These are phyloP conservation scores for Mus caroli DNA, from an alignment of 2,797 vertebrate genomes.

Conservation along the genomic window DNA sequence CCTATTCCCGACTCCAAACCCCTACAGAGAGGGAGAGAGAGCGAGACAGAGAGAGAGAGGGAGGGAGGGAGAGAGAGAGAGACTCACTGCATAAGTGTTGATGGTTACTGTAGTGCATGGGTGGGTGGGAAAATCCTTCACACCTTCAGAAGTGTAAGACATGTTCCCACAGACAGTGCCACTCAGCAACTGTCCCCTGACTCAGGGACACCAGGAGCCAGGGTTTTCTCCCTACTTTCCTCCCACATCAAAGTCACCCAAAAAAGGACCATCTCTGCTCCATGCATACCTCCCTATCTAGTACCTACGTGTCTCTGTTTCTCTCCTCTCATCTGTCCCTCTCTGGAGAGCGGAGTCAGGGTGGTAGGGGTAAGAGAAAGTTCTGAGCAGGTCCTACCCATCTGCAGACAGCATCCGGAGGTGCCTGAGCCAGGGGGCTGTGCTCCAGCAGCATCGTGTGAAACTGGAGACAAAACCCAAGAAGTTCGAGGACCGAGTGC, in stretches of 20 bases:
- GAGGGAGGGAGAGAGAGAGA: not conserved
- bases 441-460: slow-evolving; percentile 93
- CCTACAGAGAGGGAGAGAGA: no score
- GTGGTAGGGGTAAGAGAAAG: not conserved
- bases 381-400: slow-evolving; percentile 57
- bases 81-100: slow-evolving; percentile 77
- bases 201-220: slow-evolving; percentile 43
- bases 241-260: slow-evolving; percentile 51
- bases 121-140: slow-evolving; percentile 76
- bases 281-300: not conserved
- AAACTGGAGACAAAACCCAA: slow-evolving; percentile 94
- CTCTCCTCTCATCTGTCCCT: slow-evolving; percentile 16
- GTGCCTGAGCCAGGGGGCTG: slow-evolving; percentile 92
- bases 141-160: slow-evolving; percentile 74
- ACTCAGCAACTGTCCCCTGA: slow-evolving; percentile 67
- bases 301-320: not conserved
- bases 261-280: slow-evolving; percentile 39
- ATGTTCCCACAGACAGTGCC: slow-evolving; percentile 72
- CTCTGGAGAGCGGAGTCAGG: not conserved
- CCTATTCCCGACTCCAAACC: not conserved
- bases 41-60: no score
- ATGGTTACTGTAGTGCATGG: slow-evolving; percentile 54
- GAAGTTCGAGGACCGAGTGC: slow-evolving; percentile 94
- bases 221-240: slow-evolving; percentile 26
- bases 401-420: slow-evolving; percentile 94